phyloP scores from a whole-genome alignment of 2,113 vertebrate species.

The Mystacornis crossleyi region DNA sequence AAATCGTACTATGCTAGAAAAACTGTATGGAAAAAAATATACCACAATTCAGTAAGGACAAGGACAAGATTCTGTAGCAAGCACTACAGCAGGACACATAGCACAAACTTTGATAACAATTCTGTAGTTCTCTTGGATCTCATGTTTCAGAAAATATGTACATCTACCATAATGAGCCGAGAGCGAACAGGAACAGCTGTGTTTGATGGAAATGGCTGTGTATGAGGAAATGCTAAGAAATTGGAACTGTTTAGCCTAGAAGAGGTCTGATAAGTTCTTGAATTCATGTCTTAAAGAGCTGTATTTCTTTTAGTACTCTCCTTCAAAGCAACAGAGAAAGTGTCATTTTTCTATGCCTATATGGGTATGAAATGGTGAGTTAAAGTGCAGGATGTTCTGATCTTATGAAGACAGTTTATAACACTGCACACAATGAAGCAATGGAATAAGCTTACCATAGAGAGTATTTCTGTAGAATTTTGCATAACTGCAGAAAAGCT shows the following conservation, averaged over 20 bases:
- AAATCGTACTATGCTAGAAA: background rate
- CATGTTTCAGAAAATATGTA: background rate
- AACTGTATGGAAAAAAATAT: background rate
- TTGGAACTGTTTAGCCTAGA: background rate
- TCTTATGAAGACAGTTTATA: background rate
- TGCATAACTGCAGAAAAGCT: background rate
- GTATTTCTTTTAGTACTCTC: background rate
- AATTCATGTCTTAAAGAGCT: background rate
- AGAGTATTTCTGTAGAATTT: background rate
- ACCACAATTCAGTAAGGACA: background rate
- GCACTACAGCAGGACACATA: background rate
- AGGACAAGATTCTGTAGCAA: background rate
- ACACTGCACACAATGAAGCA: background rate
- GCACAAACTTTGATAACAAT: accelerated
- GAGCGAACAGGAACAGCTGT: background rate
- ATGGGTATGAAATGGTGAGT: background rate
- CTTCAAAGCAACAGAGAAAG: background rate
- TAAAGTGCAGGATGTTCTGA: background rate
- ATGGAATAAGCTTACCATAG: background rate
- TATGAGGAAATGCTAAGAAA: background rate
- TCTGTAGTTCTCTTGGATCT: background rate
- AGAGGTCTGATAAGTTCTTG: background rate
- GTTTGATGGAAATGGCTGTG: background rate
- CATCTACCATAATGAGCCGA: background rate
- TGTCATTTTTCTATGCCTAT: background rate